These are phyloP conservation scores for Chelonoidis abingdonii DNA, from an alignment of 2,113 vertebrate species.

Conservation along the genomic window DNA sequence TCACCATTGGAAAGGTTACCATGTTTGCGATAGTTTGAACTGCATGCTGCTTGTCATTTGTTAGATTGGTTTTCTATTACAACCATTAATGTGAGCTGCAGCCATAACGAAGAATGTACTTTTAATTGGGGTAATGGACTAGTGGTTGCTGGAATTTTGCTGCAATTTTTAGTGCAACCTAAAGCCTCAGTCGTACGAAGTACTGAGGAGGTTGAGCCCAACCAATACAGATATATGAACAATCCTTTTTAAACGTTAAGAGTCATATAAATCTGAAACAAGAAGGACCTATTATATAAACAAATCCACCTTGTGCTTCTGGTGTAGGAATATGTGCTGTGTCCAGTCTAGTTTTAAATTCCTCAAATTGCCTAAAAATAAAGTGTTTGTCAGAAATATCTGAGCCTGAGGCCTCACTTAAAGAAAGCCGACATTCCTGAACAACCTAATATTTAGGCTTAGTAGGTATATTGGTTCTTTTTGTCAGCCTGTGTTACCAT, in stretches of 20 bases:
- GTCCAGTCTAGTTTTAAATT: background rate
- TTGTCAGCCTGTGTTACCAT: conserved; percentile 38
- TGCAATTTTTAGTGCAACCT: background rate
- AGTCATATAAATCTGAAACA: background rate
- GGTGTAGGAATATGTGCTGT: background rate
- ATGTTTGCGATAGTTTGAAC: background rate
- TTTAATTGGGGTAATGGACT: background rate
- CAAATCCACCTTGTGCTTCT: background rate
- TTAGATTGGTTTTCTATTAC: background rate
- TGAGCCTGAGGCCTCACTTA: background rate
- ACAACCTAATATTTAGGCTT: conserved; percentile 22
- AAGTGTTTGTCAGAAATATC: background rate
- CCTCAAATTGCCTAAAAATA: background rate
- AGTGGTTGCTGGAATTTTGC: background rate
- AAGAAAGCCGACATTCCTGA: background rate
- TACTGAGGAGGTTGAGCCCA: background rate
- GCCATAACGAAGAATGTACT: background rate
- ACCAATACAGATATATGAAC: background rate
- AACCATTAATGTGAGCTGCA: background rate
- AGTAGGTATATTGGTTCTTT: conserved; percentile 18
- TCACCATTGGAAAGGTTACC: background rate
- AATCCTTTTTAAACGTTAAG: background rate
- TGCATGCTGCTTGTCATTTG: background rate
- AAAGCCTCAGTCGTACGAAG: background rate
- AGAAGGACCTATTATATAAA: background rate